phyloP scores from a whole-genome alignment of 2,797 vertebrate species.

The Gallinago stenura region DNA sequence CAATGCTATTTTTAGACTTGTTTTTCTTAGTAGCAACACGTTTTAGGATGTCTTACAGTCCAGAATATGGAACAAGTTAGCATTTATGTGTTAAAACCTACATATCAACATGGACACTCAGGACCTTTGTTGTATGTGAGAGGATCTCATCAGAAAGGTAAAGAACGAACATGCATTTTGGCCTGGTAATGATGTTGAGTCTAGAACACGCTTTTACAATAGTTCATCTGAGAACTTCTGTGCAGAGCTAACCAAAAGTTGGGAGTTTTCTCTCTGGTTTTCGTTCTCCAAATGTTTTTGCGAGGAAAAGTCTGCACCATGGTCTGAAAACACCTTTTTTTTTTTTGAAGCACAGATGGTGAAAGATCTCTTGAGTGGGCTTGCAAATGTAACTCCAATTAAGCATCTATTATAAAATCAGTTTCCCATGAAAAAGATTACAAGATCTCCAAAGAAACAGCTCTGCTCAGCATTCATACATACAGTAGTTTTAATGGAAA shows the following conservation, averaged over 20 bases:
- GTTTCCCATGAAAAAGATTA: neutral
- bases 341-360: neutral
- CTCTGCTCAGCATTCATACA: neutral
- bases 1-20: neutral
- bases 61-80: neutral
- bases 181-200: neutral
- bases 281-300: neutral
- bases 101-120: fast-evolving
- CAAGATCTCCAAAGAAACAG: neutral
- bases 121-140: neutral
- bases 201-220: neutral
- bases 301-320: neutral
- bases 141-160: neutral
- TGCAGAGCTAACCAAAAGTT: neutral
- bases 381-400: neutral
- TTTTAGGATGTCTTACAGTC: neutral
- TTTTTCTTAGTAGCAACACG: neutral
- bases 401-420: neutral
- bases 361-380: neutral
- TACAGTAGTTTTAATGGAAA: neutral
- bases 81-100: neutral
- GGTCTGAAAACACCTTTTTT: neutral
- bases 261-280: neutral
- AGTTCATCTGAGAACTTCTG: neutral
- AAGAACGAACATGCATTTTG: neutral